Conservation (phyloP, 2,888 invertebrate genomes). For the Lacanobia oleracea region DNA sequence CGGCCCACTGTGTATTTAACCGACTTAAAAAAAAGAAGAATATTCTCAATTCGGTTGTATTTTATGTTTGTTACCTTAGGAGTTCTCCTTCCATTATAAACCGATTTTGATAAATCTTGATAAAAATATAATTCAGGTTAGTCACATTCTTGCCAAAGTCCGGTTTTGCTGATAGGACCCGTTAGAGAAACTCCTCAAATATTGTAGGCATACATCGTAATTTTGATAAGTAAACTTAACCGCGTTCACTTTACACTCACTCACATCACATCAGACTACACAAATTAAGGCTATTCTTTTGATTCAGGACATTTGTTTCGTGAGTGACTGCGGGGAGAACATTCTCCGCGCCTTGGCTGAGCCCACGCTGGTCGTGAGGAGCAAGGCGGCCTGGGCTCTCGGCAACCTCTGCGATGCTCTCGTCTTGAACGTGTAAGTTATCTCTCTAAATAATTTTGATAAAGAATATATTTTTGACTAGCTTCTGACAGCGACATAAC, state of each 20-base stretch:
- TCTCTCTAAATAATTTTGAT: not conserved
- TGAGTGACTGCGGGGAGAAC: slow-evolving; percentile 95
- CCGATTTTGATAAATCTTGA: no score
- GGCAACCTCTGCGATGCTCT: slow-evolving; percentile 96
- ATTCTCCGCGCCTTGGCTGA: slow-evolving; percentile 92
- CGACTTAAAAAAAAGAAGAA: no score
- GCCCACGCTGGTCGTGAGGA: slow-evolving; percentile 92
- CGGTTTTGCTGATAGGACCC: no score
- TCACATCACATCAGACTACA: not conserved
- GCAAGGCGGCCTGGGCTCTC: slow-evolving; percentile 96
- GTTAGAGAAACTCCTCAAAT: no score
- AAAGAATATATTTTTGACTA: no score
- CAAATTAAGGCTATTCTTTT: slow-evolving; percentile 38
- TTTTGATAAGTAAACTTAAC: not conserved
- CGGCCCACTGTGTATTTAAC: not conserved
- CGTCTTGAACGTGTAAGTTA: slow-evolving; percentile 92
- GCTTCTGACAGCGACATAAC: no score
- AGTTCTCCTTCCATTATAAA: no score
- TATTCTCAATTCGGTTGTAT: no score
- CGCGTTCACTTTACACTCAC: not conserved
- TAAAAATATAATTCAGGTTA: no score
- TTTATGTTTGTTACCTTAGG: no score
- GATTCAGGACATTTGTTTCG: slow-evolving; percentile 91
- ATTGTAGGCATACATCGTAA: no score
- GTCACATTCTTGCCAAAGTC: no score